A percentile compares a stretch with the other conserved stretches of the same genome.
phyloP scores from a whole-genome alignment of 1,140 invertebrate species.

The Cydia fagiglandana region DNA sequence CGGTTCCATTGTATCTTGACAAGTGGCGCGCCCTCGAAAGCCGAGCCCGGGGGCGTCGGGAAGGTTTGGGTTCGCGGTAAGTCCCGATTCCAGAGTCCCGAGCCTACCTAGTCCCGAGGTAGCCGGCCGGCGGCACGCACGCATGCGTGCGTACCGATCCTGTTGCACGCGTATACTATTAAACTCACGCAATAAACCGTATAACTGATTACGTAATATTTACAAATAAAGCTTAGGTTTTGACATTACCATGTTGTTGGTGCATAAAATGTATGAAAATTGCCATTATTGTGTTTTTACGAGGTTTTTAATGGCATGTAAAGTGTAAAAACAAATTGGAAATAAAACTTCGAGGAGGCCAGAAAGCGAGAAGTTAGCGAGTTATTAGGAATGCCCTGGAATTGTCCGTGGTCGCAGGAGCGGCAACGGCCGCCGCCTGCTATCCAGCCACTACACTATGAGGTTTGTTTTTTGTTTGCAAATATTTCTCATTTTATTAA shows the following conservation, averaged over 20 bases:
- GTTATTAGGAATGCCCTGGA: slow-evolving; percentile 64
- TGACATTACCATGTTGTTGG: not conserved
- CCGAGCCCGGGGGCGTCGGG: slow-evolving; percentile 39
- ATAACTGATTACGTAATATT: slow-evolving; percentile 5
- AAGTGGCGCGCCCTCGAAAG: slow-evolving; percentile 43
- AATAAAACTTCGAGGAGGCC: slow-evolving; percentile 37
- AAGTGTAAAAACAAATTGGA: slow-evolving; percentile 8
- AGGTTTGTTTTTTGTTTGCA: slow-evolving; percentile 49
- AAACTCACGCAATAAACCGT: not conserved
- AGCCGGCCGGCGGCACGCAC: slow-evolving; percentile 54
- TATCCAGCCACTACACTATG: slow-evolving; percentile 49
- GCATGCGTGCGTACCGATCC: slow-evolving; percentile 57
- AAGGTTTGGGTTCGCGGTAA: slow-evolving; percentile 40
- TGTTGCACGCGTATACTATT: slow-evolving; percentile 49
- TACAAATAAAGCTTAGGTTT: not conserved
- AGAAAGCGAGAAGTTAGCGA: slow-evolving; percentile 38
- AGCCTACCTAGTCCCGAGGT: slow-evolving; percentile 54
- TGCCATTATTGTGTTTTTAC: not conserved
- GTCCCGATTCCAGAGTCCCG: slow-evolving; percentile 26
- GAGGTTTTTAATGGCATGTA: not conserved
- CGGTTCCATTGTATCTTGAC: slow-evolving; percentile 36
- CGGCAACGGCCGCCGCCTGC: slow-evolving; percentile 54
- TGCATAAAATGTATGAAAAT: slow-evolving; percentile 5
- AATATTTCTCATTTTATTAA: not conserved
- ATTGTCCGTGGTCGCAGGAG: slow-evolving; percentile 68